Percentiles rank a stretch among this genome's conserved stretches.
phyloP scores from a whole-genome alignment of 2,888 invertebrate species.

The Orthosia gothica region DNA sequence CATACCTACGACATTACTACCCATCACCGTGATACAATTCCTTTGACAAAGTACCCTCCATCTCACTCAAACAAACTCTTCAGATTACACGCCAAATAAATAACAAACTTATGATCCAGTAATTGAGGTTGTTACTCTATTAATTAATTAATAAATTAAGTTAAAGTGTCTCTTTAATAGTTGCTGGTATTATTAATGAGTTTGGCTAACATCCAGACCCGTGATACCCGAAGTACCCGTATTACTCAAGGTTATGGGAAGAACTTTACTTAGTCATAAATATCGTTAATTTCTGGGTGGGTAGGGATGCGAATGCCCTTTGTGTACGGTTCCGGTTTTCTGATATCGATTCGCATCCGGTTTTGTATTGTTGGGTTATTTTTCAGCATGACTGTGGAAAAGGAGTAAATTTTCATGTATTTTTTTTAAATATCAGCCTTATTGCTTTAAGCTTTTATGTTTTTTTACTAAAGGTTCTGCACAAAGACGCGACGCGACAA shows the following conservation, averaged over 20 bases:
- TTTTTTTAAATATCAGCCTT: too few species aligned
- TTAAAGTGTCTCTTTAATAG: conserved; percentile 72
- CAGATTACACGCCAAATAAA: conserved; percentile 59
- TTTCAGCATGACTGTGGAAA: not conserved
- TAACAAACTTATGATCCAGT: conserved; percentile 60
- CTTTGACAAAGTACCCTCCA: conserved; percentile 3
- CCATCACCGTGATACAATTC: conserved; percentile 14
- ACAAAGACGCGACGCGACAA: too few species aligned
- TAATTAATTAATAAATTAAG: conserved; percentile 71
- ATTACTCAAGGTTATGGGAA: conserved; percentile 68
- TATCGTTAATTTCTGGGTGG: conserved; percentile 58
- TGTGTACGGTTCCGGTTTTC: conserved; percentile 22
- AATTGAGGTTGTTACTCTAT: conserved; percentile 65
- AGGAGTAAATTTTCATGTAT: too few species aligned
- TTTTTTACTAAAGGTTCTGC: not conserved
- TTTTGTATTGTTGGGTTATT: not conserved
- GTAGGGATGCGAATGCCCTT: conserved; percentile 31
- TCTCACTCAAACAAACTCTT: conserved; percentile 23
- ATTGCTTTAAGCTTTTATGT: too few species aligned
- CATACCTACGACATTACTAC: not conserved
- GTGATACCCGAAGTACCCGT: conserved; percentile 17
- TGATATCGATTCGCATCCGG: conserved; percentile 21
- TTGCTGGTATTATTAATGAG: conserved; percentile 70
- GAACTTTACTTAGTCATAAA: conserved; percentile 65
- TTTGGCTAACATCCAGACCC: conserved; percentile 71